These are phyloP conservation scores for Oopsacas minuta DNA, from an alignment of 37 sponge, comb jelly and placozoan species.

Conservation along the genomic window DNA sequence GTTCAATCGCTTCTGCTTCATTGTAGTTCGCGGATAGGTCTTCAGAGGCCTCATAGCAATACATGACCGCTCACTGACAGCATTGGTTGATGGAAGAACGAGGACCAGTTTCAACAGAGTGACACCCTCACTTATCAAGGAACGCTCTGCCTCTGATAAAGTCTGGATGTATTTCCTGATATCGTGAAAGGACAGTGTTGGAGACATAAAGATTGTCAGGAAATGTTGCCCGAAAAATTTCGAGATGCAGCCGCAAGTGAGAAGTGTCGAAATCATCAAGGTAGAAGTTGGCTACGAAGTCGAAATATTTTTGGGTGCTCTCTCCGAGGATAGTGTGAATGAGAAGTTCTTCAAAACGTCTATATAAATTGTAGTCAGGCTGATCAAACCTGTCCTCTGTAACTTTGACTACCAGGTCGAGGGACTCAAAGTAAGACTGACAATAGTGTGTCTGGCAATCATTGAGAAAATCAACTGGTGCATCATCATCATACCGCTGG, in stretches of 20 bases:
- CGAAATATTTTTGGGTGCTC: too few relatives aligned
- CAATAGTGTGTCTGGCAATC: conserved; percentile 11
- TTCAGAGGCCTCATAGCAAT: not conserved
- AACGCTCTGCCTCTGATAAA: too few relatives aligned
- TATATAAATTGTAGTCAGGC: not conserved
- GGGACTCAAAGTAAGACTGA: conserved; percentile 25
- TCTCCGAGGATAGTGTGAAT: not conserved
- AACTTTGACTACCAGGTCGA: conserved; percentile 15
- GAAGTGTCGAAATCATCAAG: conserved; percentile 18
- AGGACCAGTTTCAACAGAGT: not conserved
- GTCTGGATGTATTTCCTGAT: too few relatives aligned
- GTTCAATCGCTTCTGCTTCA: too few relatives aligned
- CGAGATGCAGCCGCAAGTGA: conserved; percentile 19
- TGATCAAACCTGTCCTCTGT: not conserved
- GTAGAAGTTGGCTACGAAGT: conserved; percentile 7
- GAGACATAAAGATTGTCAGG: not conserved
- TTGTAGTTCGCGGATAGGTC: not conserved
- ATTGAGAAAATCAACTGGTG: conserved; percentile 7
- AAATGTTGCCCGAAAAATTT: conserved; percentile 14
- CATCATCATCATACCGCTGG: conserved; percentile 23
- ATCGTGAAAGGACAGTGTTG: too few relatives aligned
- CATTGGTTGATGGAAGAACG: too few relatives aligned
- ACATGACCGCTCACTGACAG: too few relatives aligned
- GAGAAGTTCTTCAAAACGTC: not conserved
- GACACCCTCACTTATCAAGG: too few relatives aligned